Evolutionary conservation across 2,113 vertebrate genomes (phyloP).

Genomic region (Platycercus adscitus): DNA sequence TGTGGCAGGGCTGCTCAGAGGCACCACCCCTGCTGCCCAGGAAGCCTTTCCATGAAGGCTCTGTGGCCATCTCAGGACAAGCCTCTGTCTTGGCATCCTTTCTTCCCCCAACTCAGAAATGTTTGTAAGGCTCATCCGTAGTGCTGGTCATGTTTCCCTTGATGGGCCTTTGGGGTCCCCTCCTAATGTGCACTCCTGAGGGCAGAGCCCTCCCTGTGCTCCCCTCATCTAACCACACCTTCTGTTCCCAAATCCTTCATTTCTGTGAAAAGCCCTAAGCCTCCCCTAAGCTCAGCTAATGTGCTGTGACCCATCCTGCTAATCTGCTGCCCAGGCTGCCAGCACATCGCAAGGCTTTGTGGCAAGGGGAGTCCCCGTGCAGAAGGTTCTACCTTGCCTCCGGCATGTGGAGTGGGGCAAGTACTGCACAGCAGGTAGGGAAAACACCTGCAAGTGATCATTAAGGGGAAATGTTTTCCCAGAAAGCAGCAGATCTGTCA

Average conservation of each 20-base stretch:
- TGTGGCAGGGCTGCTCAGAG: background rate
- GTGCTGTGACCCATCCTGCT: background rate
- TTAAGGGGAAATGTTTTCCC: background rate
- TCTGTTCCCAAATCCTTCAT: background rate
- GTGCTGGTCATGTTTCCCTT: background rate
- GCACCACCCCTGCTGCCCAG: fast-evolving
- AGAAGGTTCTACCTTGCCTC: background rate
- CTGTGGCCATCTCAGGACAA: background rate
- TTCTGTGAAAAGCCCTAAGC: background rate
- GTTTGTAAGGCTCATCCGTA: background rate
- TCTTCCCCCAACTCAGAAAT: background rate
- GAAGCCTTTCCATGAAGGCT: background rate
- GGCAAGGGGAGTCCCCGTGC: background rate
- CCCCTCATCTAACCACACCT: fast-evolving
- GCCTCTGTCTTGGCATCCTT: background rate
- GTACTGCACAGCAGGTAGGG: background rate
- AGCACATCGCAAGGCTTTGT: background rate
- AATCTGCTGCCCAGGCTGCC: background rate
- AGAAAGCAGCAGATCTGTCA: background rate
- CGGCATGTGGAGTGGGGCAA: background rate
- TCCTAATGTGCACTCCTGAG: fast-evolving
- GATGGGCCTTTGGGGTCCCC: fast-evolving
- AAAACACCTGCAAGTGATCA: conserved; percentile 2
- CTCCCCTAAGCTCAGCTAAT: background rate
- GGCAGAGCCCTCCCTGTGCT: background rate